Evolutionary conservation across 2,797 vertebrate species (phyloP).

Genomic region (Oreonectes daqikongensis): DNA sequence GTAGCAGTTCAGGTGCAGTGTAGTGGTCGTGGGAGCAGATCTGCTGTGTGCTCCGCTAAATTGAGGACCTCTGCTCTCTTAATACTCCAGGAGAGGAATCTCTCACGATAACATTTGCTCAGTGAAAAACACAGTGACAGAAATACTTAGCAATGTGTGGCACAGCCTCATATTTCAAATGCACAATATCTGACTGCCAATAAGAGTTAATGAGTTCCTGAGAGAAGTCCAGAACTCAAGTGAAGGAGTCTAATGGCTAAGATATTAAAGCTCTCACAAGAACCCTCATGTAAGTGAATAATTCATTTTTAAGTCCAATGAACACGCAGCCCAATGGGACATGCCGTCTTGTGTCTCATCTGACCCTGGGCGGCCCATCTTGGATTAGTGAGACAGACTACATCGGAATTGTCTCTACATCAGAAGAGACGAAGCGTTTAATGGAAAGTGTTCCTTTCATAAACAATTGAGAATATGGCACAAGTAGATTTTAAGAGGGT

Average conservation of each 20-base stretch:
- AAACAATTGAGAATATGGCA: slow-evolving; percentile 10
- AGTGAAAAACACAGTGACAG: not conserved
- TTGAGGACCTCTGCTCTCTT: not conserved
- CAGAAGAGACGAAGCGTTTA: not conserved
- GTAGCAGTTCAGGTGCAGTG: not conserved
- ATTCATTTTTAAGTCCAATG: slow-evolving; percentile 10
- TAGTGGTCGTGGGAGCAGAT: not conserved
- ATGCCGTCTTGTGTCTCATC: not conserved
- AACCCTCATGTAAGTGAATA: not conserved
- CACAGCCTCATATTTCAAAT: not conserved
- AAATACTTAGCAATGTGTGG: slow-evolving; percentile 9
- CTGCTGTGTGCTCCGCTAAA: not conserved
- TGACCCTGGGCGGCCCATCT: not conserved
- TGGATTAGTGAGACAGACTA: not conserved
- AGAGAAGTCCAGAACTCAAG: slow-evolving; percentile 14
- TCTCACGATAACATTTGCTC: not conserved
- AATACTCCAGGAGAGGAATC: not conserved
- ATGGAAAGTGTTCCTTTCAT: slow-evolving; percentile 23
- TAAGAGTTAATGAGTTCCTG: slow-evolving; percentile 25
- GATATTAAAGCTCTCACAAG: not conserved
- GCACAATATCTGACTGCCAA: slow-evolving; percentile 10
- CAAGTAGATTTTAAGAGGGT: slow-evolving; percentile 16
- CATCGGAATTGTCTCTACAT: slow-evolving; percentile 7
- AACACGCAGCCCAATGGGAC: not conserved
- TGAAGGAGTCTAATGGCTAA: not conserved